Evolutionary conservation across 92 coral and sea anemone species (phyloP), one percentile per base, ranked within the genome.

Genomic region (Epizoanthus illoricatus): DNA sequence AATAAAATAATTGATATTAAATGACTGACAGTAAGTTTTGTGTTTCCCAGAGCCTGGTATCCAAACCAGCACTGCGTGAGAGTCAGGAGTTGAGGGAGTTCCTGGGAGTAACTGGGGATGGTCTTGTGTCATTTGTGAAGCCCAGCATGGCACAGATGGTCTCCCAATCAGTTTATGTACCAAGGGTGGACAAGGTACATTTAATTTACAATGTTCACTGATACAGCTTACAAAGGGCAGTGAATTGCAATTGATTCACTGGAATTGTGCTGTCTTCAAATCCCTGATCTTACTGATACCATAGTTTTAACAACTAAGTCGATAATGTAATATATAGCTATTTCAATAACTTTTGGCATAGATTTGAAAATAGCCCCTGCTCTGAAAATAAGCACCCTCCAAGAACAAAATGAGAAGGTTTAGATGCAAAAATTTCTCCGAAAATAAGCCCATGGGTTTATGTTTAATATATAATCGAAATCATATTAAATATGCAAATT

Each of bases 61-160:
- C 87, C 65, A 93, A 93, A 49, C 92, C 94, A 72, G 87, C 78
- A 28, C 80, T 96, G 24, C 90, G 91, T 8, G 88, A 93, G 84
- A 85, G 98, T 82, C 91, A 92, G 71, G 98, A 93, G 42, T 74
- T 96, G 13, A 90, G 90, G 79, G 98, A 94, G 83, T 96, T 96
- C 67, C 93, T 96, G 45, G 99, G 99, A 18, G 94, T 91, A 45
- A 93, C 92, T 24, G 90, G 87, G 56, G 92, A 92, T 10, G 92
- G 91, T 13, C 89, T 73, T 62, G 90, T 92, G 84, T 90, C 99
- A 13, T 91, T 93, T 81, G 84, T 91, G 7, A 86, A 91, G 73
- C 94, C 92, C 23, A 91, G 92, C 58, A 89, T 92, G n/a, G 95
- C 90, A 0, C 92, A 89, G 82, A 87, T 87, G 74, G 84, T 87